Percentiles rank a stretch among this genome's conserved stretches.
Conservation (phyloP, 2,797 vertebrate genomes). For the Poeciliopsis gracilis region DNA sequence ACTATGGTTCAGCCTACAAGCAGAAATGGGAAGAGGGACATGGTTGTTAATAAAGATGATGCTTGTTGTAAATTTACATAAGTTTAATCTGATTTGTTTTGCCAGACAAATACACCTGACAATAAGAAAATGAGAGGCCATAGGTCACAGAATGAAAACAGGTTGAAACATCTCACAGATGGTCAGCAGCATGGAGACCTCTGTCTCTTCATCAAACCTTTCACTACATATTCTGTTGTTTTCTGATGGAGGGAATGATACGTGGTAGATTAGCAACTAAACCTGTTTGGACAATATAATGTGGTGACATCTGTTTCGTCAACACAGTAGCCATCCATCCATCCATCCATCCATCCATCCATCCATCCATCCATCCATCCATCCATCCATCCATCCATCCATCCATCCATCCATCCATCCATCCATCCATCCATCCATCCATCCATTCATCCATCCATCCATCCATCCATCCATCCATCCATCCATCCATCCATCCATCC, state of each 20-base stretch:
- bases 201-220: not conserved
- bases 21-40: constrained; percentile 1
- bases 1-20: constrained; percentile 40
- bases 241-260: not conserved
- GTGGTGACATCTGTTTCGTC: not conserved
- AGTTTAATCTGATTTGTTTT: not conserved
- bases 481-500: no score
- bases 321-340: not conserved
- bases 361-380: no score
- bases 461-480: no score
- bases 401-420: no score
- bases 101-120: not conserved
- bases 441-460: no score
- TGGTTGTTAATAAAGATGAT: not conserved
- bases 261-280: not conserved
- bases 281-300: not conserved
- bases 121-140: not conserved
- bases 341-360: no score
- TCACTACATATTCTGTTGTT: not conserved
- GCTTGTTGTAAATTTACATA: not conserved
- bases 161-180: not conserved
- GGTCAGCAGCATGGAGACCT: not conserved
- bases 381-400: no score
- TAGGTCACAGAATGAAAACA: not conserved
- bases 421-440: no score